These are phyloP conservation scores for Chitala chitala DNA, from an alignment of 2,113 vertebrate genomes.

Conservation along the genomic window DNA sequence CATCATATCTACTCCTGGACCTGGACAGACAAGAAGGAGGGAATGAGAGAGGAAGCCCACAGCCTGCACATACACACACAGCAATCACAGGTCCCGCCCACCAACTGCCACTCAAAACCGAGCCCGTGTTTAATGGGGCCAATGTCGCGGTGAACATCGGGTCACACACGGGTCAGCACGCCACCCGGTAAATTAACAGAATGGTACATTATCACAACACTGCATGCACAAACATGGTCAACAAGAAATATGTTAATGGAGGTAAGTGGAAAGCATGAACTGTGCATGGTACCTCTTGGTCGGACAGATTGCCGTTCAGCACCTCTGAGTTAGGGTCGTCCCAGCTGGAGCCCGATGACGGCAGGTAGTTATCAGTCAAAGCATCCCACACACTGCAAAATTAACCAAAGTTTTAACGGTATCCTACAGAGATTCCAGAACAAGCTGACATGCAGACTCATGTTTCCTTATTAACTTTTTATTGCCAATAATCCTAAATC, in stretches of 20 bases:
- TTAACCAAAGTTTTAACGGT: not conserved
- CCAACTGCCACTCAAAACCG: not conserved
- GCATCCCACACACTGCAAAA: constrained; percentile 83
- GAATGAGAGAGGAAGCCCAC: not conserved
- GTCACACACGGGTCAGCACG: not conserved
- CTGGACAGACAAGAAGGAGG: not conserved
- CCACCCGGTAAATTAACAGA: not conserved
- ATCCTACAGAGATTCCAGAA: no score
- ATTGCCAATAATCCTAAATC: no score
- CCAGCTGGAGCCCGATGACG: constrained; percentile 72
- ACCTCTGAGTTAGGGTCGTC: constrained; percentile 69
- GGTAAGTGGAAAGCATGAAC: not conserved
- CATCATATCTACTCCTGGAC: not conserved
- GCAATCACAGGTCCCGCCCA: not conserved
- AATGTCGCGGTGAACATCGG: not conserved
- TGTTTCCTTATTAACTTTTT: no score
- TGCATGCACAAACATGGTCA: not conserved
- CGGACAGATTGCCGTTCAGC: constrained; percentile 79
- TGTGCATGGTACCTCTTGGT: constrained; percentile 71
- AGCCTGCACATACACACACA: not conserved
- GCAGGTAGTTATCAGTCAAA: constrained; percentile 87
- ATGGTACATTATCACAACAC: not conserved
- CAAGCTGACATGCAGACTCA: no score
- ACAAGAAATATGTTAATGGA: not conserved
- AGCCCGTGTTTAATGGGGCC: not conserved